Evolutionary conservation across 92 coral and sea anemone genomes (phyloP).

Genomic region (Pocillopora meandrina): DNA sequence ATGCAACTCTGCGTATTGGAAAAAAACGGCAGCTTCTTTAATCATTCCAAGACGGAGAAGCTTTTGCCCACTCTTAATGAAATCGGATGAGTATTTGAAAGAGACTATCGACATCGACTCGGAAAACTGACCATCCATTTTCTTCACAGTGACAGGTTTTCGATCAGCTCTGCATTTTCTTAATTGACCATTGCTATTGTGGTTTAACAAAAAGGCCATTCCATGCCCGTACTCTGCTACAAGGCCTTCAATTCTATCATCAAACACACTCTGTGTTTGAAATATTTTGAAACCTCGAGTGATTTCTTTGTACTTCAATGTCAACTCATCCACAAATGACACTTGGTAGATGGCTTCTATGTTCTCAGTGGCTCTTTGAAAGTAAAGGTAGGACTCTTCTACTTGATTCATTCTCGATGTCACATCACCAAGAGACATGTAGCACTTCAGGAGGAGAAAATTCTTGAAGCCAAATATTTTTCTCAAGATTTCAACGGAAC

Average conservation of each 20-base stretch:
- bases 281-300: background rate
- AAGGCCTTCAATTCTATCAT: conserved; percentile 10
- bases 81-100: too few relatives aligned
- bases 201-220: conserved; percentile 6
- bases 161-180: background rate
- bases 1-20: too few relatives aligned
- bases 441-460: conserved; percentile 4
- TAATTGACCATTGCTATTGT: background rate
- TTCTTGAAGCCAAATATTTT: background rate
- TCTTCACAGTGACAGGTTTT: too few relatives aligned
- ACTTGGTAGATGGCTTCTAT: conserved; percentile 23
- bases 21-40: too few relatives aligned
- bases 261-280: background rate
- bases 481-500: background rate
- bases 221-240: conserved; percentile 29
- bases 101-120: too few relatives aligned
- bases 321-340: conserved; percentile 8
- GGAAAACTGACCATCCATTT: too few relatives aligned
- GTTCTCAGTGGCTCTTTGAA: conserved; percentile 33
- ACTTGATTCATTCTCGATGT: background rate
- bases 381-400: conserved; percentile 14
- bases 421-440: conserved; percentile 3
- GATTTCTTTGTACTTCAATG: background rate
- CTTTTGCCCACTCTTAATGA: too few relatives aligned
- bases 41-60: too few relatives aligned